phyloP scores from a whole-genome alignment of 1,140 invertebrate species.

The Triops longicaudatus region DNA sequence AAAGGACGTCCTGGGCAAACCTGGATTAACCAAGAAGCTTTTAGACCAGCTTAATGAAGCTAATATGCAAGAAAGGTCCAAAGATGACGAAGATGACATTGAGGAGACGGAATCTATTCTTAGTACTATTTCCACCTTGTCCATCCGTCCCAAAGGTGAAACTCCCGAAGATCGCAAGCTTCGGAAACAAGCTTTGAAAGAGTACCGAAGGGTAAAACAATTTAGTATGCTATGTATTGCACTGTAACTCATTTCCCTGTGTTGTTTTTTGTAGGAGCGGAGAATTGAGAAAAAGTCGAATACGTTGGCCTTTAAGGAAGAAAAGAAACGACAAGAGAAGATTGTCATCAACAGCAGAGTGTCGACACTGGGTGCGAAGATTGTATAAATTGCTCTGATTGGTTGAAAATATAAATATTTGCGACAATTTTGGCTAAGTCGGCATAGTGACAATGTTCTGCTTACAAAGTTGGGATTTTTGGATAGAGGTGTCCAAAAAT shows the following conservation, averaged over 20 bases:
- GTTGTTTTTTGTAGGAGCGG: conserved; percentile 51
- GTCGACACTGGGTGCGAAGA: conserved; percentile 53
- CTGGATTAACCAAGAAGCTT: conserved; percentile 55
- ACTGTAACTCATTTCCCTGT: conserved; percentile 27
- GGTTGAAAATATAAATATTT: background rate
- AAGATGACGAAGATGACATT: conserved; percentile 24
- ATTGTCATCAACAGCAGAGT: conserved; percentile 61
- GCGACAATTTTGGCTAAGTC: no score
- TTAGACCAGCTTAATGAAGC: conserved; percentile 53
- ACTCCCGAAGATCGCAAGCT: conserved; percentile 66
- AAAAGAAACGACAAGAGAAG: conserved; percentile 72
- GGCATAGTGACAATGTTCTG: no score
- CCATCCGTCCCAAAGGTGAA: conserved; percentile 71
- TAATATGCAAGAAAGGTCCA: conserved; percentile 40
- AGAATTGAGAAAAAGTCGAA: conserved; percentile 80
- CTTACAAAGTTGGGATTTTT: no score
- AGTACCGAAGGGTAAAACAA: conserved; percentile 58
- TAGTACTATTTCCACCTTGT: conserved; percentile 58
- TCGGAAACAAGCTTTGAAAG: conserved; percentile 71
- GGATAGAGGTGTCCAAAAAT: no score
- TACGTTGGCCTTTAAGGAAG: conserved; percentile 73
- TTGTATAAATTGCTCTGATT: conserved; percentile 30
- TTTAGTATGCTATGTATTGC: conserved; percentile 16
- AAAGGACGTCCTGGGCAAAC: conserved; percentile 49
- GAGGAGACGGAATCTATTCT: conserved; percentile 53